Evolutionary conservation across 1,140 invertebrate species (phyloP).

Genomic region (Samia ricini): DNA sequence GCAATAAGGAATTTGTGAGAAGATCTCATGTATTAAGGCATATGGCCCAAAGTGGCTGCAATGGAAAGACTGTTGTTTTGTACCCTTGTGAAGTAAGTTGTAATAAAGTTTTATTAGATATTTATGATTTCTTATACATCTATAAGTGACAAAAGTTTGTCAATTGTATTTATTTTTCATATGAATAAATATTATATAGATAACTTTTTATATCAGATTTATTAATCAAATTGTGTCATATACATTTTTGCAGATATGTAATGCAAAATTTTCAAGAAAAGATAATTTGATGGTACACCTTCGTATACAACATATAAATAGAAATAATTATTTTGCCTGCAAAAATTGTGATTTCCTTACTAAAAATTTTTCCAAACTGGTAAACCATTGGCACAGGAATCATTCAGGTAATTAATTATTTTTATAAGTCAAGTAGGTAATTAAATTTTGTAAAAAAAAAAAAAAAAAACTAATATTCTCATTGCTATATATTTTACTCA

Average conservation of each 20-base stretch:
- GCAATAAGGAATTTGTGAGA: slow-evolving; percentile 52
- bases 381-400: slow-evolving; percentile 40
- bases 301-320: slow-evolving; percentile 46
- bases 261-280: slow-evolving; percentile 52
- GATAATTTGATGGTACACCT: slow-evolving; percentile 67
- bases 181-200: too few relatives aligned
- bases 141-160: not conserved
- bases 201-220: not conserved
- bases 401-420: slow-evolving; percentile 28
- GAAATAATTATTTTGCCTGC: slow-evolving; percentile 33
- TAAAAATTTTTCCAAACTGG: slow-evolving; percentile 51
- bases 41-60: slow-evolving; percentile 58
- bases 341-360: slow-evolving; percentile 50
- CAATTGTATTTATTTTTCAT: too few relatives aligned
- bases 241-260: slow-evolving; percentile 54
- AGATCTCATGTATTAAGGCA: slow-evolving; percentile 59
- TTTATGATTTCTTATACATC: slow-evolving; percentile 6
- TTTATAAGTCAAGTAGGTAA: not conserved
- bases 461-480: not conserved
- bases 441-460: not conserved
- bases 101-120: slow-evolving; percentile 3
- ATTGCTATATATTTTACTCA: not conserved
- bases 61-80: slow-evolving; percentile 35
- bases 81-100: slow-evolving; percentile 57
- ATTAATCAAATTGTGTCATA: not conserved